Conservation (phyloP, 2,888 invertebrate species). For the Torymus texanus region DNA sequence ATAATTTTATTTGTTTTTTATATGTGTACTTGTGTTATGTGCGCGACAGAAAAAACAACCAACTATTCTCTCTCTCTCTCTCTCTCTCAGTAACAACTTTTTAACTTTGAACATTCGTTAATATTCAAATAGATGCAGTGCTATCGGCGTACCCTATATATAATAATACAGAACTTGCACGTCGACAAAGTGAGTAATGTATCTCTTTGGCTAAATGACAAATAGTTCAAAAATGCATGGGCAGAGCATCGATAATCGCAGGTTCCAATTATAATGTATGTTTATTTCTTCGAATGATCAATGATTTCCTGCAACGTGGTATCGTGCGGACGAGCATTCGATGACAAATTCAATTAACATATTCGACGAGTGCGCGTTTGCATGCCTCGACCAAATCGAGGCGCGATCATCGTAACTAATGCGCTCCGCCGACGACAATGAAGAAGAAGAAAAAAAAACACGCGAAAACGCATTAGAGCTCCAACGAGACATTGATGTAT, state of each 20-base stretch:
- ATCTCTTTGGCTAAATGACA: no score
- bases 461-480: conserved; percentile 49
- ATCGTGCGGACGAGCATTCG: neutral
- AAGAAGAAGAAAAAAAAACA: conserved; percentile 6
- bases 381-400: conserved; percentile 27
- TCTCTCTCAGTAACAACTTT: no score
- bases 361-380: conserved; percentile 26
- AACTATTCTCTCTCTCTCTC: no score
- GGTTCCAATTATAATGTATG: neutral
- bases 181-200: no score
- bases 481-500: conserved; percentile 57
- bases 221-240: no score
- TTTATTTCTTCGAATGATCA: conserved; percentile 36
- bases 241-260: neutral
- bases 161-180: no score
- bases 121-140: no score
- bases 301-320: conserved; percentile 16
- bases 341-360: conserved; percentile 41
- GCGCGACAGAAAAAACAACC: no score
- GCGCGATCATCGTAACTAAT: conserved; percentile 43
- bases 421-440: conserved; percentile 9
- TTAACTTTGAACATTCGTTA: no score
- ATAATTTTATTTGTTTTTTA: no score
- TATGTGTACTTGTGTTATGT: no score
- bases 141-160: no score